Conservation (phyloP, 2,797 vertebrate species). For the Pantherophis vulpinus region DNA sequence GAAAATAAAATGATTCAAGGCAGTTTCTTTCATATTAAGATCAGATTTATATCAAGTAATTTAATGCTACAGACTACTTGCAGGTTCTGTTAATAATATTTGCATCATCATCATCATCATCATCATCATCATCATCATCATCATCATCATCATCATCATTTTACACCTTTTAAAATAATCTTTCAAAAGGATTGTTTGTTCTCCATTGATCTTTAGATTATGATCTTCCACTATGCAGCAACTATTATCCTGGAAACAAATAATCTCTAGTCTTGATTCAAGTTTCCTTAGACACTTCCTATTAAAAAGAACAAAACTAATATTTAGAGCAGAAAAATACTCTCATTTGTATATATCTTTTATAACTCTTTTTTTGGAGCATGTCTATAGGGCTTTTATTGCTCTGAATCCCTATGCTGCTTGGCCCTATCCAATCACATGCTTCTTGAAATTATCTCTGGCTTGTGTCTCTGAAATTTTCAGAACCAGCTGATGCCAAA, state of each 20-base stretch:
- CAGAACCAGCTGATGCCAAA: background rate
- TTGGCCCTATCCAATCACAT: background rate
- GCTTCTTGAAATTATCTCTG: background rate
- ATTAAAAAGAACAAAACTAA: background rate
- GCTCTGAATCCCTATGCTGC: background rate
- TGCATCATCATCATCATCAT: constrained; percentile 4
- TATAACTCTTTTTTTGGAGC: background rate
- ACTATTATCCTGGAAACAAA: constrained; percentile 11
- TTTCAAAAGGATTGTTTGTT: constrained; percentile 1
- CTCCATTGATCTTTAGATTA: background rate
- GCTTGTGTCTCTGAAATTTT: background rate
- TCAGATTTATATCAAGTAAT: constrained; percentile 28
- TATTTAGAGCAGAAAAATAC: background rate
- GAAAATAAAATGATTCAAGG: constrained; percentile 15
- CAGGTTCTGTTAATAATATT: constrained; percentile 27
- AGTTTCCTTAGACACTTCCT: constrained; percentile 28
- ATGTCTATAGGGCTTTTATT: background rate
- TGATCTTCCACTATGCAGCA: accelerated
- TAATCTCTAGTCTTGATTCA: constrained; percentile 24
- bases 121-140: too few relatives aligned
- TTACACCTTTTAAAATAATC: background rate
- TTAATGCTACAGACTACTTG: constrained; percentile 22
- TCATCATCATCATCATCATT: background rate
- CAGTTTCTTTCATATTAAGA: constrained; percentile 22
- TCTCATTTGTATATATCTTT: background rate